phyloP scores from a whole-genome alignment of 2,113 vertebrate species.

The Poeciliopsis turrubarensis region DNA sequence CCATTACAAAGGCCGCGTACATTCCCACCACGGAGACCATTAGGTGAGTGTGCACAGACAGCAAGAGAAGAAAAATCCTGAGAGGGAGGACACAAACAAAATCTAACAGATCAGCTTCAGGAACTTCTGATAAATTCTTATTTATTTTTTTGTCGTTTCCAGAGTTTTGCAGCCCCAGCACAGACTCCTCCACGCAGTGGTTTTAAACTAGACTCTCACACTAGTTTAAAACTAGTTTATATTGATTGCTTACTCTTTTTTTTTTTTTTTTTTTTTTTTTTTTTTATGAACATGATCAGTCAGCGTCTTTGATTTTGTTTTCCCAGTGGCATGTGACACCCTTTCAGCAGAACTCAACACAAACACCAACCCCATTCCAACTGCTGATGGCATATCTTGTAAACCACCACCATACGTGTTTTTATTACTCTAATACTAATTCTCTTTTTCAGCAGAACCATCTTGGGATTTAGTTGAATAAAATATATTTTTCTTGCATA shows the following conservation, averaged over 20 bases:
- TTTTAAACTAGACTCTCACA: neutral
- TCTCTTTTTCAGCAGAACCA: neutral
- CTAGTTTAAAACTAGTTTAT: too few species aligned
- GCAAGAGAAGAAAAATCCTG: conserved; percentile 3
- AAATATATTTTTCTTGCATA: conserved; percentile 3
- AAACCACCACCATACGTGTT: too few species aligned
- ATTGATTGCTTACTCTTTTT: neutral
- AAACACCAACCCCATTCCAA: too few species aligned
- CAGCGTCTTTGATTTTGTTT: neutral
- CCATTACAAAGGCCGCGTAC: conserved; percentile 50
- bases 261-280: neutral
- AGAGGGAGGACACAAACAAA: neutral
- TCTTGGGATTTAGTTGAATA: neutral
- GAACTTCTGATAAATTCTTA: neutral
- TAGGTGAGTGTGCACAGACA: conserved; percentile 48
- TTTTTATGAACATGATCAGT: neutral
- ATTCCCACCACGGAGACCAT: conserved; percentile 60
- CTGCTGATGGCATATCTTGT: neutral
- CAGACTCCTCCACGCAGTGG: neutral
- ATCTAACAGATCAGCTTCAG: neutral
- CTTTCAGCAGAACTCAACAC: too few species aligned
- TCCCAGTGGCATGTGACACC: too few species aligned
- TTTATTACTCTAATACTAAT: too few species aligned
- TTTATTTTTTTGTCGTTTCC: neutral
- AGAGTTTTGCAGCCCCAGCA: neutral